Evolutionary conservation across 1,140 invertebrate genomes (phyloP).

Genomic region (Drosophila repleta): DNA sequence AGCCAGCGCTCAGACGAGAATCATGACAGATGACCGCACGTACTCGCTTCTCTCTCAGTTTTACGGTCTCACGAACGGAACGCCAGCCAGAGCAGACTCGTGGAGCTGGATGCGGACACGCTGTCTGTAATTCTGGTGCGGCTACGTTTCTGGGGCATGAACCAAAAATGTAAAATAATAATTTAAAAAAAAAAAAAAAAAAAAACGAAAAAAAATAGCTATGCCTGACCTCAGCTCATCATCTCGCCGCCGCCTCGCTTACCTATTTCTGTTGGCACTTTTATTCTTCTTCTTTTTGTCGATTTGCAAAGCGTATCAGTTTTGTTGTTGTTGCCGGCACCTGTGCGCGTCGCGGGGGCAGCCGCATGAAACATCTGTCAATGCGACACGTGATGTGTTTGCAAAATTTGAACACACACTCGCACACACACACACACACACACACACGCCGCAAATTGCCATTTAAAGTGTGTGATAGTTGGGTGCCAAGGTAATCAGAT

Average conservation of each 20-base stretch:
- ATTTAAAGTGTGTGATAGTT: conserved; percentile 48
- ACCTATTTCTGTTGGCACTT: conserved; percentile 6
- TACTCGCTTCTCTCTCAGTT: conserved; percentile 51
- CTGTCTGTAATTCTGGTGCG: conserved; percentile 32
- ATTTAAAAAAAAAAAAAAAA: conserved; percentile 50
- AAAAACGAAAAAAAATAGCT: background rate
- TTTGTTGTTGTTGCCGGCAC: conserved; percentile 14
- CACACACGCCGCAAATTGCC: conserved; percentile 19
- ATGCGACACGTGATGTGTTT: conserved; percentile 56
- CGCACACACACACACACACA: background rate
- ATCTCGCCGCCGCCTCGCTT: conserved; percentile 7
- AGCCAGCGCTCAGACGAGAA: conserved; percentile 50
- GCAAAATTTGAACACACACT: conserved; percentile 27
- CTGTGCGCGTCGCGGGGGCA: conserved; percentile 22
- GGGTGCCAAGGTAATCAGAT: conserved; percentile 49
- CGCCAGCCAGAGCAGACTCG: conserved; percentile 30
- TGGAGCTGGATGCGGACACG: conserved; percentile 5
- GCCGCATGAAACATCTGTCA: conserved; percentile 42
- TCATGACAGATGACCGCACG: conserved; percentile 81
- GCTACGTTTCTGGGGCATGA: conserved; percentile 73
- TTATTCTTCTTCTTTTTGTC: conserved; percentile 19
- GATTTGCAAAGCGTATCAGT: conserved; percentile 35
- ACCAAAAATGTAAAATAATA: conserved; percentile 79
- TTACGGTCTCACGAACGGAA: conserved; percentile 29
- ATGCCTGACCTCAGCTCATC: background rate